Evolutionary conservation across 2,888 invertebrate genomes (phyloP), one percentile per base, ranked within the genome.

Genomic region (Octonoba sinensis): DNA sequence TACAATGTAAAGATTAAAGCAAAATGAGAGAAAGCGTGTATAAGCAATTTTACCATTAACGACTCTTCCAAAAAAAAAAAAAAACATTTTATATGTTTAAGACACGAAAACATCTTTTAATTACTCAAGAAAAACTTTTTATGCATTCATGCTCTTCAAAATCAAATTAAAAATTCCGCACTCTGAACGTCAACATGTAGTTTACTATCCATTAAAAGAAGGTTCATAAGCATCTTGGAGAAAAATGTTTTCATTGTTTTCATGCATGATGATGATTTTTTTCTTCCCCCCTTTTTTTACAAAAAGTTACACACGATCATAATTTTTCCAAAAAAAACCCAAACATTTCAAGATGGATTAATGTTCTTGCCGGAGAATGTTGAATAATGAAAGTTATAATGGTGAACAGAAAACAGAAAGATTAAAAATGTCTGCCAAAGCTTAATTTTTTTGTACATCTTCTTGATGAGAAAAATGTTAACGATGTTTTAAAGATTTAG

Each of bases 381-480:
- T 79, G 72, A 79, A 66, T 79, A 79, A 79, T 79, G 72, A 73
- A 79, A 79, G 79, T 66, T 67, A 72, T 73, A 79, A 79, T 62
- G 47, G 69, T 44, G 56, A 18, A 8, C 22, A 62, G 62, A 77
- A 62, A 69, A 16, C 24, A 20, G 51, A 18, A 27, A 22, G 60
- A 56, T 62, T 70, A 75, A 69, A 77, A 66, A 60, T 56, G 44
- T 24, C 62, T 44, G 22, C 11, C 56, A 60, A 67, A 64, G 15
- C 67, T 16, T 20, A 59, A 69, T 62, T 64, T 76, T 44, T 22
- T 71, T 46, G 20, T 8, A 49, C 56, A 20, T 46, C 47, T 46
- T 54, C 46, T 20, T 57, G 18, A 15, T 13, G 22, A 56, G 22
- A 56, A 59, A 65, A 64, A 64, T 57, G 54, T 62, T 77, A 77